phyloP scores from a whole-genome alignment of 2,113 vertebrate species.

The Forbesichthys papilliferus region DNA sequence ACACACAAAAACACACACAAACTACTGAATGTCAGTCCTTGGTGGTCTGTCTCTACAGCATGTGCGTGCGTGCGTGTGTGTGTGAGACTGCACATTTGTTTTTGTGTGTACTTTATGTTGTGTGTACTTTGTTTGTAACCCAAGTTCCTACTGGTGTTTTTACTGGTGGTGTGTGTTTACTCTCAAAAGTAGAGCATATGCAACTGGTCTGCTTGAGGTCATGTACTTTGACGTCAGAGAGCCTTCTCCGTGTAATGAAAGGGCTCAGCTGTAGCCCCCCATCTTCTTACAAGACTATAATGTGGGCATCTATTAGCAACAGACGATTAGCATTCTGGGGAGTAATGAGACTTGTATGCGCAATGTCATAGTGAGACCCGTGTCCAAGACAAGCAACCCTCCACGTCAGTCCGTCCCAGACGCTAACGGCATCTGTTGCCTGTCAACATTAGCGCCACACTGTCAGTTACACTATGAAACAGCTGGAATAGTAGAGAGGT shows the following conservation, averaged over 20 bases:
- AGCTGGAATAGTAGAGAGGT: not conserved
- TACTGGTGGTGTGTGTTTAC: not conserved
- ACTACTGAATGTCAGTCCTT: too few relatives aligned
- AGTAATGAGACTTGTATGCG: conserved; percentile 34
- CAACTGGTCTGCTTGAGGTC: conserved; percentile 8
- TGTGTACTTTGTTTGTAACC: conserved; percentile 7
- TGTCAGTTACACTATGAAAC: not conserved
- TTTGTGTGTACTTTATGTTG: conserved; percentile 15
- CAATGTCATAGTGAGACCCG: conserved; percentile 18
- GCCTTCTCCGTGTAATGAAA: conserved; percentile 29
- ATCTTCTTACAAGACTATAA: conserved; percentile 26
- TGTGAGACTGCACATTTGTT: conserved; percentile 32
- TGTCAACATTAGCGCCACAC: conserved; percentile 1
- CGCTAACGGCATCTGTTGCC: conserved; percentile 7
- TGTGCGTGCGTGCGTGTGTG: conserved; percentile 24
- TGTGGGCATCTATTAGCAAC: conserved; percentile 23
- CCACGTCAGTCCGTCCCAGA: conserved; percentile 16
- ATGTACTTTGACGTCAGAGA: conserved; percentile 43
- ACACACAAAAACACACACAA: too few relatives aligned
- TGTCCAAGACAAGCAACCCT: conserved; percentile 39
- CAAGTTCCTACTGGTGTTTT: not conserved
- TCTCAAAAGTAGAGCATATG: not conserved
- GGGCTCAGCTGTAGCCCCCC: conserved; percentile 37
- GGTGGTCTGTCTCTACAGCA: not conserved
- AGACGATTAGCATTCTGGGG: conserved; percentile 17